phyloP scores from a whole-genome alignment of 2,113 vertebrate genomes.

The Sarotherodon lohbergeri region DNA sequence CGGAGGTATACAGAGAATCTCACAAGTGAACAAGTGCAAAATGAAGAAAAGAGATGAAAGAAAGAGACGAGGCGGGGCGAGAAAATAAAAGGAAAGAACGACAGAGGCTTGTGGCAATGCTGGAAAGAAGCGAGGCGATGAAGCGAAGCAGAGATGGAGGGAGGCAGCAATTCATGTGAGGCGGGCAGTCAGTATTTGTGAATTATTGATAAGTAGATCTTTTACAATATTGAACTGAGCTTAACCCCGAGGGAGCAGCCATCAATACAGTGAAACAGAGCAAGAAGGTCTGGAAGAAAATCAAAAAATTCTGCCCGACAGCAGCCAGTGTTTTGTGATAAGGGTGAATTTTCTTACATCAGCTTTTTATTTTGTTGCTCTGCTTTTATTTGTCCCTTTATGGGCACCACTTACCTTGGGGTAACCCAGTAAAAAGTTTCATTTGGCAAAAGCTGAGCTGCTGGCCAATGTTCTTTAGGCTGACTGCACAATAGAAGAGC shows the following conservation, averaged over 20 bases:
- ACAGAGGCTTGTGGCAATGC: neutral
- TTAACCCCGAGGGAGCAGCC: neutral
- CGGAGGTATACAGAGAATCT: neutral
- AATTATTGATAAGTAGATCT: conserved; percentile 56
- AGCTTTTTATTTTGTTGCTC: neutral
- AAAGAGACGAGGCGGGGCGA: neutral
- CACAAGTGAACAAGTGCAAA: neutral
- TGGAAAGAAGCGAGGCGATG: neutral
- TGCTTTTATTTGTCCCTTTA: neutral
- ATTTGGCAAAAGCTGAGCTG: neutral
- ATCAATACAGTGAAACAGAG: neutral
- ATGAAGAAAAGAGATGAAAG: neutral
- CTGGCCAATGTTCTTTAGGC: neutral
- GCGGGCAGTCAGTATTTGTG: conserved; percentile 32
- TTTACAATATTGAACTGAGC: conserved; percentile 43
- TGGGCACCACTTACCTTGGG: neutral
- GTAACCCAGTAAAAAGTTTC: neutral
- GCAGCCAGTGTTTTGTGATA: neutral
- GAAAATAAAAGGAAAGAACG: neutral
- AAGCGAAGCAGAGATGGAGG: neutral
- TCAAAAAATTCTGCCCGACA: neutral
- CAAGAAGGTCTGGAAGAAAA: neutral
- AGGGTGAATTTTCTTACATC: neutral
- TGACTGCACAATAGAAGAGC: neutral
- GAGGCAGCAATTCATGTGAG: conserved; percentile 14